Evolutionary conservation across 2,888 invertebrate genomes (phyloP).

Genomic region (Spicauda simplicius): DNA sequence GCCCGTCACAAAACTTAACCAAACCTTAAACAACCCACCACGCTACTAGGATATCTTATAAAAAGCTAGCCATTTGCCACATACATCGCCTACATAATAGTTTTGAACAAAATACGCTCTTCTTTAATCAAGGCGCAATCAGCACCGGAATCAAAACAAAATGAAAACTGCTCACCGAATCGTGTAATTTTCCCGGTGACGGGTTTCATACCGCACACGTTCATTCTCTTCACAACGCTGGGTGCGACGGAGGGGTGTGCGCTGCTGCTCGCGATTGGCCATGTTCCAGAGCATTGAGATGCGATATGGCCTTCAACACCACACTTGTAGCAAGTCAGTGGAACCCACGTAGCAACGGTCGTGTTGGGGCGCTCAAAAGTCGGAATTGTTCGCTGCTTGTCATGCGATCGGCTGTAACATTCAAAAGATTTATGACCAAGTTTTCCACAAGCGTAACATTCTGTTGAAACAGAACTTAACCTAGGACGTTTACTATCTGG

Average conservation of each 20-base stretch:
- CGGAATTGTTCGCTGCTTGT: not conserved
- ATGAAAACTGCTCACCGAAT: constrained; percentile 37
- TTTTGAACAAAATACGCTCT: not conserved
- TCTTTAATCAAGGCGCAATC: constrained; percentile 19
- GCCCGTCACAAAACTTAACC: no score
- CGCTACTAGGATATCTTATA: no score
- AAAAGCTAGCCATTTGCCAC: no score
- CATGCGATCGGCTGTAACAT: not conserved
- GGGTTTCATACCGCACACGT: not conserved
- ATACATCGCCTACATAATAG: no score
- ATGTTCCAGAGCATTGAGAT: not conserved
- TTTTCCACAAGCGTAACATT: constrained; percentile 31
- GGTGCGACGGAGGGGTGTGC: no score
- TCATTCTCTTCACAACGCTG: not conserved
- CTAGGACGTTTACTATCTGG: not conserved
- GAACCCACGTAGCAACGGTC: not conserved
- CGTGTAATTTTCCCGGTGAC: not conserved
- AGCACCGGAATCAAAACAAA: constrained; percentile 39
- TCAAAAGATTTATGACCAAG: constrained; percentile 34
- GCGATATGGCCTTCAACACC: not conserved
- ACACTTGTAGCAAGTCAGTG: not conserved
- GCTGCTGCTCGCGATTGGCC: no score
- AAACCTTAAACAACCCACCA: no score
- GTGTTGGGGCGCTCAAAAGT: not conserved
- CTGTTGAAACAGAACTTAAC: not conserved